Conservation (phyloP, 92 coral and sea anemone species). For the Montipora capitata region DNA sequence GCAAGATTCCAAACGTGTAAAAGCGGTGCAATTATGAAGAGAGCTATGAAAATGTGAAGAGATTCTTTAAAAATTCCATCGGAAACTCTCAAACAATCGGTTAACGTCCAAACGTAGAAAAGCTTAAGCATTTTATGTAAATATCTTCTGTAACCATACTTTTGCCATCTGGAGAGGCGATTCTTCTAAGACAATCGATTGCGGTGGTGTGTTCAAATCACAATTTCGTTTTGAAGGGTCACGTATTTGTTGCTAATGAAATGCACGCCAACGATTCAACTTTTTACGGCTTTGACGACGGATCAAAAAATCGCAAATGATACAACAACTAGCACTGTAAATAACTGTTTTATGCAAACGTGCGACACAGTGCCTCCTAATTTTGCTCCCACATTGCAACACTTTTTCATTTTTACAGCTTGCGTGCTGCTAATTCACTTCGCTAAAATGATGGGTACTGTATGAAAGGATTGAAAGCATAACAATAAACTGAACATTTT, state of each 20-base stretch:
- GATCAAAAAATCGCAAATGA: no score
- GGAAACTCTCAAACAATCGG: background rate
- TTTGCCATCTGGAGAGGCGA: constrained; percentile 15
- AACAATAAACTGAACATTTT: background rate
- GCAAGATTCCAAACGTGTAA: background rate
- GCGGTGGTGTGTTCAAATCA: constrained; percentile 14
- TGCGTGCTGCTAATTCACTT: no score
- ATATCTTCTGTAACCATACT: constrained; percentile 38
- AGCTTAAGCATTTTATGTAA: constrained; percentile 30
- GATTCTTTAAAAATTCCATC: background rate
- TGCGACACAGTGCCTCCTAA: no score
- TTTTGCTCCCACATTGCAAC: no score
- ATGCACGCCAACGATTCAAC: background rate
- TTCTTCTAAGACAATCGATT: constrained; percentile 18
- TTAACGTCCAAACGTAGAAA: background rate
- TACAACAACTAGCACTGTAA: no score
- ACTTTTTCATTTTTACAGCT: no score
- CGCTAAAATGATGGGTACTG: no score
- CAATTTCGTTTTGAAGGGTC: constrained; percentile 8
- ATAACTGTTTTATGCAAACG: no score
- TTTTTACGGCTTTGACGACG: background rate
- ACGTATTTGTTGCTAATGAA: background rate
- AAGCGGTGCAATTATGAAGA: background rate
- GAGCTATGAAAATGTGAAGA: background rate
- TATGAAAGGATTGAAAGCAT: background rate